phyloP scores from a whole-genome alignment of 2,797 vertebrate species.

The Eidolon dupreanum region DNA sequence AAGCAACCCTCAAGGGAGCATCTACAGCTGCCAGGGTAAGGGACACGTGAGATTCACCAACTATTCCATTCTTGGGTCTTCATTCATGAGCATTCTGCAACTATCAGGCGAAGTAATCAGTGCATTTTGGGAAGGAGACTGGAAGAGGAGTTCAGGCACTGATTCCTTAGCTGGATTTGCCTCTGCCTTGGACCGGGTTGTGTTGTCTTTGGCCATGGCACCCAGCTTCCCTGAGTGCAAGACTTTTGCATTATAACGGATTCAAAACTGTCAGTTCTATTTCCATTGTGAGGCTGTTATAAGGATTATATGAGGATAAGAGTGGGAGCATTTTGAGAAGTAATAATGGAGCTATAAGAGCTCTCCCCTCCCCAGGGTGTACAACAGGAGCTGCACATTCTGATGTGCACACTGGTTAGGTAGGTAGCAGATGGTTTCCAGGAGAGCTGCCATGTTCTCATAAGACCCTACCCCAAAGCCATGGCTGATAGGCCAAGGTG shows the following conservation, averaged over 20 bases:
- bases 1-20: constrained; percentile 51
- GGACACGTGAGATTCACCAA: background rate
- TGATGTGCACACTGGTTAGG: no score
- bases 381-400: background rate
- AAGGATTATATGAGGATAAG: background rate
- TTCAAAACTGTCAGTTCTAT: background rate
- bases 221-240: background rate
- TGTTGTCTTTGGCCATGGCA: background rate
- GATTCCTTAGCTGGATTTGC: background rate
- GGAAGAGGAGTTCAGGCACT: background rate
- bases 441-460: background rate
- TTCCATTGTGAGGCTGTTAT: background rate
- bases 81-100: background rate
- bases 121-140: background rate
- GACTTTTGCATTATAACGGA: background rate
- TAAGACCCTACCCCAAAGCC: background rate
- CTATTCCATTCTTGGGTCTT: background rate
- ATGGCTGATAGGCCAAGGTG: background rate
- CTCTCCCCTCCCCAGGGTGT: background rate
- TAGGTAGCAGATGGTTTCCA: background rate
- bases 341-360: background rate
- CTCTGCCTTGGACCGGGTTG: background rate
- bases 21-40: background rate
- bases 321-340: background rate
- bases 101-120: background rate